A percentile compares a stretch with the other conserved stretches of the same genome.
These are phyloP conservation scores for Zygaena filipendulae DNA, from an alignment of 2,888 invertebrate species.

Conservation along the genomic window DNA sequence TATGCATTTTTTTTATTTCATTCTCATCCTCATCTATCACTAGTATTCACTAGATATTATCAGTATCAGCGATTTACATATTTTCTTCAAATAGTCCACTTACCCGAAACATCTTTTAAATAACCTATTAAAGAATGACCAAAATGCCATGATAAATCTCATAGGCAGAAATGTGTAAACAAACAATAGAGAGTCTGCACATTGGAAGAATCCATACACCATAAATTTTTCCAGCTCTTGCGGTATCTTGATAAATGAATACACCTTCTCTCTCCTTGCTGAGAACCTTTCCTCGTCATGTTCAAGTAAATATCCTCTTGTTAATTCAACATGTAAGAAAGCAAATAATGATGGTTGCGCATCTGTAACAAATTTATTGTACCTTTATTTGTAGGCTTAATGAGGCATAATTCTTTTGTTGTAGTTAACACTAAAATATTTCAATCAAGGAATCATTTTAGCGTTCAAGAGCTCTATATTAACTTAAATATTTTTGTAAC, in stretches of 20 bases:
- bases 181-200: conserved; percentile 97
- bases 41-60: too few relatives aligned
- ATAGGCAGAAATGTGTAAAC: conserved; percentile 97
- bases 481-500: too few relatives aligned
- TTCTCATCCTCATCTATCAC: too few relatives aligned
- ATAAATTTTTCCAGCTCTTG: conserved; percentile 92
- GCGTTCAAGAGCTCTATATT: too few relatives aligned
- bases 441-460: too few relatives aligned
- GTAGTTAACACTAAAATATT: neutral
- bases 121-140: conserved; percentile 80
- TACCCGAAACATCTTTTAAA: conserved; percentile 80
- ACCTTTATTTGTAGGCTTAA: too few relatives aligned
- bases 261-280: conserved; percentile 93
- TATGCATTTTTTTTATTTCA: too few relatives aligned
- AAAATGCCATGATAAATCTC: conserved; percentile 87
- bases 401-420: conserved; percentile 1
- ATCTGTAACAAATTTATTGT: conserved; percentile 36
- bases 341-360: conserved; percentile 62
- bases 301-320: conserved; percentile 92
- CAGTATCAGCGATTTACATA: too few relatives aligned
- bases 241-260: conserved; percentile 96
- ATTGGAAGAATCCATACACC: conserved; percentile 94
- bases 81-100: conserved; percentile 23
- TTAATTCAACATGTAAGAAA: conserved; percentile 88
- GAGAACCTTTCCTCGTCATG: conserved; percentile 96